Conservation (phyloP, 2,888 invertebrate genomes). For the Lasioglossum vierecki region DNA sequence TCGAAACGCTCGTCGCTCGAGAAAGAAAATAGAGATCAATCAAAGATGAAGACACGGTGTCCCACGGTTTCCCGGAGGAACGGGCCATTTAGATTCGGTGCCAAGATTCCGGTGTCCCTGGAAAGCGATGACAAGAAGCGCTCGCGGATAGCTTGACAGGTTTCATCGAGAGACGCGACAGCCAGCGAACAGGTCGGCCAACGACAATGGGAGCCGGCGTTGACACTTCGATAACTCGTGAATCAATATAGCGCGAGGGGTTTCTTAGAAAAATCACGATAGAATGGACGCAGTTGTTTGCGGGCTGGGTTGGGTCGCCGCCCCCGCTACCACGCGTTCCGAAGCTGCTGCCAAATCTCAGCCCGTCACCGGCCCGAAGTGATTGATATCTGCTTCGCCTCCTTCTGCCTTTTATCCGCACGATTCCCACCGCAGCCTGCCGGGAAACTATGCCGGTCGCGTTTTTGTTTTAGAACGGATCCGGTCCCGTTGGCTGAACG, state of each 20-base stretch:
- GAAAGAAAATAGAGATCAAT: slow-evolving; percentile 35
- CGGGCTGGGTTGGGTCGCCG: slow-evolving; percentile 59
- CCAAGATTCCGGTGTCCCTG: slow-evolving; percentile 39
- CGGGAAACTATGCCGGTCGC: slow-evolving; percentile 68
- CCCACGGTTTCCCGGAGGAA: slow-evolving; percentile 37
- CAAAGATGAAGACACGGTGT: slow-evolving; percentile 26
- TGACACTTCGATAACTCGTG: slow-evolving; percentile 72
- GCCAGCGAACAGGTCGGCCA: slow-evolving; percentile 11
- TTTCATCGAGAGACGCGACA: slow-evolving; percentile 38
- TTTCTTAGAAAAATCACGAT: slow-evolving; percentile 78
- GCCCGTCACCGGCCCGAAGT: slow-evolving; percentile 77
- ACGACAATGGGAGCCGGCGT: slow-evolving; percentile 51
- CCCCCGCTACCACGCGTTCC: slow-evolving; percentile 67
- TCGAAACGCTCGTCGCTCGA: neutral
- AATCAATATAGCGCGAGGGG: slow-evolving; percentile 69
- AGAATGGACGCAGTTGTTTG: slow-evolving; percentile 75
- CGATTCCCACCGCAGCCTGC: slow-evolving; percentile 63
- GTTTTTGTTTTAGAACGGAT: slow-evolving; percentile 58
- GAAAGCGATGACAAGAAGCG: slow-evolving; percentile 42
- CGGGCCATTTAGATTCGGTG: slow-evolving; percentile 16
- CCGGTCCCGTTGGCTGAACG: neutral
- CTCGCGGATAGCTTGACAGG: slow-evolving; percentile 34
- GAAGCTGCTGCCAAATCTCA: slow-evolving; percentile 79
- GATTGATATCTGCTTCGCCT: slow-evolving; percentile 78
- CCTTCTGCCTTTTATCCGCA: slow-evolving; percentile 70